Evolutionary conservation across 2,113 vertebrate genomes (phyloP), one percentile per base, ranked within the genome.

Genomic region (Carettochelys insculpta): DNA sequence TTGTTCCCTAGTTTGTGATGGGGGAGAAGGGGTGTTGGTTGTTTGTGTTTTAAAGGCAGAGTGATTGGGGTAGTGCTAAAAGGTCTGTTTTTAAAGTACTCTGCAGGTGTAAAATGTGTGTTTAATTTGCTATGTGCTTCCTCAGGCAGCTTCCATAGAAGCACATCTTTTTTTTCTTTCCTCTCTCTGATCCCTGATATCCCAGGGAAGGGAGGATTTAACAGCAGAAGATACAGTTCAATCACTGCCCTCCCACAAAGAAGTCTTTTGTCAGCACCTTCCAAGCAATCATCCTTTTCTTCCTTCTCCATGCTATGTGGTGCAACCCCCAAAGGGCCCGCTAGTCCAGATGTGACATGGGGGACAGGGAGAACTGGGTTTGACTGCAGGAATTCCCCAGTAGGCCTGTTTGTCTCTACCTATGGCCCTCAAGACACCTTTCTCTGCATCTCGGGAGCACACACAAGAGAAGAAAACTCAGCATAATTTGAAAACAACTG

Each of bases 371-470:
- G 47, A 53, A 11, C 0, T 4, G 6, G 61, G 9, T 84, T 61
- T 45, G 43, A 25, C 22, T 45, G 41, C 41, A 45, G 22, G 13
- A 43, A 75, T 75, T 14, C 76, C 19, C 20, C 25, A 0, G 0
- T 29, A 77, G 31, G 38, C 5, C 19, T 52, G 2, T 2, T 0
- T 22, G 48, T 77, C 38, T 53, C 54, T 7, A 51, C 7, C n/a
- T 24, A 29, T 29, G 31, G 14, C 47, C n/a, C 17, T 20, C 17
- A 52, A 22, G 14, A 53, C 1, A 38, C 25, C 7, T 83, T n/a
- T 50, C 11, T 50, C 4, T 10, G 20, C 11, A 8, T 47, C 50
- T 86, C 24, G 75, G 50, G 34, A 58, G 27, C 0, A 53, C 82
- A 77, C 34, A 78, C 38, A 25, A 78, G 83, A 51, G 50, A 80